Evolutionary conservation across 2,113 vertebrate species (phyloP).

Genomic region (Pelodiscus sinensis): DNA sequence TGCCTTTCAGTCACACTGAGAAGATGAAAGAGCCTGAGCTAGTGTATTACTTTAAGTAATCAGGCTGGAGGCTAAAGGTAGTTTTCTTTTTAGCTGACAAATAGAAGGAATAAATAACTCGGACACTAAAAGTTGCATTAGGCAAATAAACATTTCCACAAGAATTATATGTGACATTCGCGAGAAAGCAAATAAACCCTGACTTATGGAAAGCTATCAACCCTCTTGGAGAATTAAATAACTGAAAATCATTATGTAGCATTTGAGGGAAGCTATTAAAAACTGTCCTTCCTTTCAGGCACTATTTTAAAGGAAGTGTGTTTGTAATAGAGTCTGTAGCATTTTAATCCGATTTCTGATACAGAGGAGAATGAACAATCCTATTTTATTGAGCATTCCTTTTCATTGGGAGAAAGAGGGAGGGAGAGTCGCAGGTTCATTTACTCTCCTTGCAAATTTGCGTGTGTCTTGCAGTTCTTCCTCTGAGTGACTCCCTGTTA

Average conservation of each 20-base stretch:
- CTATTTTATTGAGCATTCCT: fast-evolving
- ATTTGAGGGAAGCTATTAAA: slow-evolving; percentile 57
- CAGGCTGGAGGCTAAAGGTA: slow-evolving; percentile 72
- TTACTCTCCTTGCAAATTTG: background rate
- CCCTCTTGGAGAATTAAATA: slow-evolving; percentile 77
- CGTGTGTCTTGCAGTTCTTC: fast-evolving
- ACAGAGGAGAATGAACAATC: background rate
- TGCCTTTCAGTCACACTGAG: slow-evolving; percentile 32
- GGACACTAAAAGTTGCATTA: slow-evolving; percentile 84
- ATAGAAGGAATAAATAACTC: slow-evolving; percentile 81
- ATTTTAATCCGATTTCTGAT: fast-evolving
- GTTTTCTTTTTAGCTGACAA: slow-evolving; percentile 76
- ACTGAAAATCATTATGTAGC: slow-evolving; percentile 71
- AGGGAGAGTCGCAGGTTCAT: fast-evolving
- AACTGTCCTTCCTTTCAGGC: background rate
- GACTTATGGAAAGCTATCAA: slow-evolving; percentile 79
- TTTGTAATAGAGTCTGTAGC: fast-evolving
- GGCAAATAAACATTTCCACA: slow-evolving; percentile 85
- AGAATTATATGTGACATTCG: slow-evolving; percentile 81
- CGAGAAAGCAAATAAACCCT: slow-evolving; percentile 81
- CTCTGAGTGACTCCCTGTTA: background rate
- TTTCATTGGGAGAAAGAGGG: background rate
- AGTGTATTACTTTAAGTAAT: slow-evolving; percentile 68
- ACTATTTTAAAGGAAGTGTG: background rate
- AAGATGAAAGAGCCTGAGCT: slow-evolving; percentile 62